phyloP scores from a whole-genome alignment of 2,888 invertebrate species.

The Protodeltote pygarga region DNA sequence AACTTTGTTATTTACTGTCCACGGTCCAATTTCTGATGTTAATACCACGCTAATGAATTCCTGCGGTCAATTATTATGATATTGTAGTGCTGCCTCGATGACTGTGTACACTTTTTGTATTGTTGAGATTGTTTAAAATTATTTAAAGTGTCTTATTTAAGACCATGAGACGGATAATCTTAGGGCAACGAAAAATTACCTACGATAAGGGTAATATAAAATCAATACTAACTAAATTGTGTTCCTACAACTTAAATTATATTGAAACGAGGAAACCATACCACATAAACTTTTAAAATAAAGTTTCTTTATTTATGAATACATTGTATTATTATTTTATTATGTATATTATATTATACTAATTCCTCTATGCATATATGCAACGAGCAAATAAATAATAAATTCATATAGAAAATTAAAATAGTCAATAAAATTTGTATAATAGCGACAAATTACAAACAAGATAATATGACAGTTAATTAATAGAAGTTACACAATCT shows the following conservation, averaged over 20 bases:
- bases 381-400: background rate
- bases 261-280: too few species aligned
- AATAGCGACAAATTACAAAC: slow-evolving; percentile 6
- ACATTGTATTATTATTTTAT: too few species aligned
- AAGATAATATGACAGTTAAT: background rate
- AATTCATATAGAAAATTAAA: slow-evolving; percentile 1
- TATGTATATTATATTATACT: too few species aligned
- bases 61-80: slow-evolving; percentile 55
- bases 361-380: too few species aligned
- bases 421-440: slow-evolving; percentile 7
- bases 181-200: too few species aligned
- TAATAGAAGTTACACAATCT: background rate
- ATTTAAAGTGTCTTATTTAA: slow-evolving; percentile 2
- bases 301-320: too few species aligned
- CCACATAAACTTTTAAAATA: too few species aligned
- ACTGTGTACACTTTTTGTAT: slow-evolving; percentile 43
- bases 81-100: slow-evolving; percentile 48
- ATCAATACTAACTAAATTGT: too few species aligned
- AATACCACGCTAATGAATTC: slow-evolving; percentile 56
- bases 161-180: too few species aligned
- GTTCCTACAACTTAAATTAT: too few species aligned
- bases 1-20: slow-evolving; percentile 41
- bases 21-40: slow-evolving; percentile 47
- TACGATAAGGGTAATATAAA: too few species aligned
- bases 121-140: slow-evolving; percentile 22